Base-by-base conservation (phyloP, 2,113 vertebrate species). In the Cariama cristata region DNA sequence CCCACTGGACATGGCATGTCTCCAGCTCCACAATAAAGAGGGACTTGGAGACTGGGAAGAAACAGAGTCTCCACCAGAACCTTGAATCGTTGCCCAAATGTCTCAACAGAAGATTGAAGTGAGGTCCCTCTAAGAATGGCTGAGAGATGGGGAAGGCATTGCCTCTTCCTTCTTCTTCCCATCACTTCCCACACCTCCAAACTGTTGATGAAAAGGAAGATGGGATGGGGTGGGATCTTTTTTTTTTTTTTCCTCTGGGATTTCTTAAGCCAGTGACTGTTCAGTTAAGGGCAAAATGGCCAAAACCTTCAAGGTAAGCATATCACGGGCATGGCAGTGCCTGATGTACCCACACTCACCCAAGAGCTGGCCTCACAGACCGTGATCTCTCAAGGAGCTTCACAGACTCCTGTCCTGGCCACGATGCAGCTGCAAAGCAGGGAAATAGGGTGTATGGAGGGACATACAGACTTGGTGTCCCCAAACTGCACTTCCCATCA, bases 361-460 rank as follows among this genome's bases (percentile, higher is more conserved):
- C 2, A 2, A 9, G 6, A 14, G 11, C 40, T 60, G 45, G 2
- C 27, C 30, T 42, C 3, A 0, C 38, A 72, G 14, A 9, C 21
- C 17, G 2, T 13, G 15, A 18, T 33, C 7, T 8, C 56, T 33
- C 42, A 6, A 4, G 49, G n/a, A 58, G 8, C 28, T 52, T 24
- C 66, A 40, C 64, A 52, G 22, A 11, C 23, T 81, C 52, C 50
- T 52, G 59, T 33, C 24, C 63, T 63, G 40, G 28, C 14, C 15
- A 13, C 3, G 1, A 6, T 11, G 20, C n/a, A 77, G 40, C n/a
- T 3, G 3, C 13, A 79, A 40, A 76, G 32, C 15, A 17, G 22
- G 30, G 16, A 12, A 69, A 79, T 38, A 6, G 0, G 4, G 11
- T 0, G 0, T 5, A 16, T 4, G 81, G 15, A 24, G 53, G 4